phyloP scores from a whole-genome alignment of 2,888 invertebrate species.

The Diabrotica balteata region DNA sequence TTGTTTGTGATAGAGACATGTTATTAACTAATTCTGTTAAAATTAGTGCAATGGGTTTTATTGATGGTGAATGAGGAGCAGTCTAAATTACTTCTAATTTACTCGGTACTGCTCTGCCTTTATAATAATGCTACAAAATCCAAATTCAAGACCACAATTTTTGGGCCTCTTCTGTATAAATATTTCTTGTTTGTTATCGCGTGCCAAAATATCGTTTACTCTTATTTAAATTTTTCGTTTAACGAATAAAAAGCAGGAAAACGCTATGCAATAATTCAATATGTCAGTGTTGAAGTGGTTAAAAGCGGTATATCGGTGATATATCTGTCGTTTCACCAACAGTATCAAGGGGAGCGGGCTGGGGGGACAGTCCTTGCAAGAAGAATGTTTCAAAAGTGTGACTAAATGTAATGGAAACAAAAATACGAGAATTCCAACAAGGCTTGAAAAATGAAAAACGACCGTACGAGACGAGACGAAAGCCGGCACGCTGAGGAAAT shows the following conservation, averaged over 20 bases:
- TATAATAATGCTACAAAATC: no score
- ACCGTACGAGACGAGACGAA: not conserved
- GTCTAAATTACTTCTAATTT: no score
- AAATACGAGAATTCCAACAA: constrained; percentile 21
- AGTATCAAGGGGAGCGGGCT: not conserved
- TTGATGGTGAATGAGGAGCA: no score
- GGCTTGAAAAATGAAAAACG: constrained; percentile 21
- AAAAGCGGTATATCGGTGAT: not conserved
- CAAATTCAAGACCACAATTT: no score
- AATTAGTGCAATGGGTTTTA: no score
- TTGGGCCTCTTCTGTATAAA: no score
- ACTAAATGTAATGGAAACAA: constrained; percentile 23
- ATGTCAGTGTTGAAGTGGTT: constrained; percentile 4
- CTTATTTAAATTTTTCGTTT: no score
- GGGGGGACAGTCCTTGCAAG: not conserved
- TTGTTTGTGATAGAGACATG: no score
- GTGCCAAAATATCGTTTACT: no score
- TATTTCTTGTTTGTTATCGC: no score
- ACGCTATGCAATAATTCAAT: constrained; percentile 15
- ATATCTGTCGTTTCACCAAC: not conserved
- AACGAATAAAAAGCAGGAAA: constrained; percentile 13
- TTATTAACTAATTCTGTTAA: no score
- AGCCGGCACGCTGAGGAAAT: constrained; percentile 7
- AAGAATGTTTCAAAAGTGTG: constrained; percentile 11
- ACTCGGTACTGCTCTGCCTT: no score